phyloP scores from a whole-genome alignment of 2,797 vertebrate species.

The Xiphophorus birchmanni region DNA sequence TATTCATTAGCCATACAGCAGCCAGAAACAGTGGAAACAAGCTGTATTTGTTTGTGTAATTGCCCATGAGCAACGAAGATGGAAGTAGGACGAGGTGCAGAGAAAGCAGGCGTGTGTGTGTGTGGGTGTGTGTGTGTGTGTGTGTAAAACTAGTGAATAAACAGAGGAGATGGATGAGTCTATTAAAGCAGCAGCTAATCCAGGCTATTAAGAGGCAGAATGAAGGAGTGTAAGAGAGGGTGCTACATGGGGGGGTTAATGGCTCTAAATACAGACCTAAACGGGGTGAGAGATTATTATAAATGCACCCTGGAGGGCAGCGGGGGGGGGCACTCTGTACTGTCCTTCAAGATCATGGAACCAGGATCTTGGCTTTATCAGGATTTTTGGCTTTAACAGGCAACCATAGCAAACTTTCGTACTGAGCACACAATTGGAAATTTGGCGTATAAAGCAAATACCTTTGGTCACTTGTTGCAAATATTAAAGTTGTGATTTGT shows the following conservation, averaged over 20 bases:
- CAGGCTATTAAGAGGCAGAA: conserved; percentile 73
- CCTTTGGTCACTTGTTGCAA: background rate
- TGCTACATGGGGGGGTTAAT: conserved; percentile 67
- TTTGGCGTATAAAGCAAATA: background rate
- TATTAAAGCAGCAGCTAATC: conserved; percentile 75
- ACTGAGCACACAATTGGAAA: background rate
- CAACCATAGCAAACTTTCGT: background rate
- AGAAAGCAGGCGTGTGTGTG: conserved; percentile 28
- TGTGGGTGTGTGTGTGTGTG: conserved; percentile 28
- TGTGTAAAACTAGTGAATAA: conserved; percentile 65
- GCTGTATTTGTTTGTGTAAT: conserved; percentile 80
- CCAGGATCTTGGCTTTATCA: no score
- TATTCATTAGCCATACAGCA: conserved; percentile 53
- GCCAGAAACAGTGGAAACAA: conserved; percentile 61
- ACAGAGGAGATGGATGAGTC: conserved; percentile 77
- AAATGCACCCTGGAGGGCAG: conserved; percentile 45
- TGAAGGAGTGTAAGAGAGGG: conserved; percentile 58
- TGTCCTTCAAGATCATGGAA: background rate
- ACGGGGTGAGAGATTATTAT: conserved; percentile 57
- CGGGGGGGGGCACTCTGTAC: conserved; percentile 14
- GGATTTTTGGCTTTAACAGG: background rate
- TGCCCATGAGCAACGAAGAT: conserved; percentile 72
- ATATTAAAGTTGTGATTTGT: background rate
- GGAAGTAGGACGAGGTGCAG: conserved; percentile 32
- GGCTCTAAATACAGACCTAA: conserved; percentile 70